A percentile compares a stretch with the other conserved stretches of the same genome.
These are phyloP conservation scores for Melanerpes aurifrons DNA, from an alignment of 2,113 vertebrate genomes.

Conservation along the genomic window DNA sequence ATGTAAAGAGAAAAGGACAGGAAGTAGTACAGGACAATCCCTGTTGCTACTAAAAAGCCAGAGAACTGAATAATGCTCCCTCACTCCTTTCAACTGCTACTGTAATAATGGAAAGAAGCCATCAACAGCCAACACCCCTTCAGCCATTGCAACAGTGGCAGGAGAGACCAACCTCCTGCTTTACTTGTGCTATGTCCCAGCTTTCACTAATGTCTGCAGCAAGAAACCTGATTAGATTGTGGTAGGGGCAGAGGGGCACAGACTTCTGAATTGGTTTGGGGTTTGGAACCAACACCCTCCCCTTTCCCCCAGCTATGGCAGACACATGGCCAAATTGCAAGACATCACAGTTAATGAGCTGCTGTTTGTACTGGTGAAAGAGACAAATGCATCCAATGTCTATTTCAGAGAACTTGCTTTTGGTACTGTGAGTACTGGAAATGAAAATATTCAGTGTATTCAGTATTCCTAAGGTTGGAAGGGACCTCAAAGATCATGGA, in stretches of 20 bases:
- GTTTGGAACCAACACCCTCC: neutral
- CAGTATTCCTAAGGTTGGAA: too few relatives aligned
- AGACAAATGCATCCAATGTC: neutral
- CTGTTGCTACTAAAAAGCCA: neutral
- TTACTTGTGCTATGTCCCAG: neutral
- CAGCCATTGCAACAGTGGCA: neutral
- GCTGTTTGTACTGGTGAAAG: neutral
- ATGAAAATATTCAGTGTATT: too few relatives aligned
- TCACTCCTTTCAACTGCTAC: neutral
- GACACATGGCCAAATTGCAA: neutral
- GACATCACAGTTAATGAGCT: neutral
- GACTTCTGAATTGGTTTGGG: neutral
- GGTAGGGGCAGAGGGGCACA: neutral
- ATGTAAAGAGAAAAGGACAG: neutral
- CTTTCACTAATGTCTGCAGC: neutral
- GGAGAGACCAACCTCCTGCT: neutral
- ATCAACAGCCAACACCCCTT: neutral
- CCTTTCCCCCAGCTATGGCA: neutral
- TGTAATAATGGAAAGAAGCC: neutral
- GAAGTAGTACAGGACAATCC: neutral
- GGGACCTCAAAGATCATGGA: too few relatives aligned
- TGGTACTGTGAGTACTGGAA: neutral
- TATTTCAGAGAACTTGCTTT: neutral
- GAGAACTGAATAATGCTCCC: neutral
- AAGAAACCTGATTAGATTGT: neutral